Percentiles rank a stretch among this genome's conserved stretches.
These are phyloP conservation scores for Anniella stebbinsi DNA, from an alignment of 2,797 vertebrate species.

Conservation along the genomic window DNA sequence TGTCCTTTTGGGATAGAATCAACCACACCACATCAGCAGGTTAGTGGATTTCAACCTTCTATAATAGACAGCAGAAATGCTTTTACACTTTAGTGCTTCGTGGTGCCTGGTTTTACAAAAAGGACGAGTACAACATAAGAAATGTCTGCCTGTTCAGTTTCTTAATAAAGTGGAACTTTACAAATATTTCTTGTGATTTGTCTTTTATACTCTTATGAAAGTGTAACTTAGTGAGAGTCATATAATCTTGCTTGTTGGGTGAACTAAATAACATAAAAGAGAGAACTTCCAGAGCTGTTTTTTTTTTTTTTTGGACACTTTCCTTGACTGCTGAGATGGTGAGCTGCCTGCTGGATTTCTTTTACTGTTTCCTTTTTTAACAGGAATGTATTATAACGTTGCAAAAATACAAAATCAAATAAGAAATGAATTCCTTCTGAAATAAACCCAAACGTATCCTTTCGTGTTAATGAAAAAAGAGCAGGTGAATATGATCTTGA, in stretches of 20 bases:
- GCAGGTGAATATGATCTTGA: too few species aligned
- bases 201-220: background rate
- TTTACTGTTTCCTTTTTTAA: too few species aligned
- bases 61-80: background rate
- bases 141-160: background rate
- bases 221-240: background rate
- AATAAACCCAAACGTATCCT: too few species aligned
- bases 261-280: background rate
- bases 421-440: too few species aligned
- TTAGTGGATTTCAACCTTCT: background rate
- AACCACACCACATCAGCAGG: background rate
- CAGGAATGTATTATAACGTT: too few species aligned
- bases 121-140: background rate
- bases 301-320: background rate
- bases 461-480: too few species aligned
- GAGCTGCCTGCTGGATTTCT: too few species aligned
- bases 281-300: background rate
- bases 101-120: background rate
- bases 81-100: background rate
- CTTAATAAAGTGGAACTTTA: background rate
- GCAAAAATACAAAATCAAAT: too few species aligned
- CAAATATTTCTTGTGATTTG: background rate
- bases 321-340: background rate
- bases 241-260: background rate
- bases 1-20: background rate